phyloP scores from a whole-genome alignment of 2,113 vertebrate genomes.

The Leiothrix lutea region DNA sequence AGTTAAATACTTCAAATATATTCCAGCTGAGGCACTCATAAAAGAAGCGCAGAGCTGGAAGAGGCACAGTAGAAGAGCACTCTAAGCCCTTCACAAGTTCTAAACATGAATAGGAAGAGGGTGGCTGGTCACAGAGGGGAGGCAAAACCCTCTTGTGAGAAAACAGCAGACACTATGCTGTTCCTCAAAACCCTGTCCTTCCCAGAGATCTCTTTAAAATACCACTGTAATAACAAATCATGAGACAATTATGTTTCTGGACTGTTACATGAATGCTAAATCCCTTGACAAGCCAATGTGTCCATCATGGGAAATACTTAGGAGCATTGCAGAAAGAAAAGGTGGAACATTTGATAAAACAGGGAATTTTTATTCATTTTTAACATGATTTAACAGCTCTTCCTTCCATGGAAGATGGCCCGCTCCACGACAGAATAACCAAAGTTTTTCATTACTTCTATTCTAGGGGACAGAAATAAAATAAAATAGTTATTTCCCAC shows the following conservation, averaged over 20 bases:
- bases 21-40: background rate
- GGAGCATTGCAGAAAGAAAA: background rate
- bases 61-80: background rate
- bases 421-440: background rate
- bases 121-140: background rate
- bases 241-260: background rate
- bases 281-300: background rate
- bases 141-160: background rate
- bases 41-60: background rate
- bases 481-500: background rate
- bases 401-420: background rate
- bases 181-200: background rate
- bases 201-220: background rate
- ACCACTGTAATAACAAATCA: background rate
- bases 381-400: background rate
- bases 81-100: background rate
- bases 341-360: background rate
- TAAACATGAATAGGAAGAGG: rapidly evolving
- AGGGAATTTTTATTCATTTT: background rate
- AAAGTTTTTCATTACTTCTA: background rate
- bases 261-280: background rate
- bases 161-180: background rate
- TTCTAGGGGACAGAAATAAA: background rate
- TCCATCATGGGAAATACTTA: background rate
- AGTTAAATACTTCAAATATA: background rate